These are phyloP conservation scores for Helicoverpa armigera DNA, from an alignment of 1,140 invertebrate species.

Conservation along the genomic window DNA sequence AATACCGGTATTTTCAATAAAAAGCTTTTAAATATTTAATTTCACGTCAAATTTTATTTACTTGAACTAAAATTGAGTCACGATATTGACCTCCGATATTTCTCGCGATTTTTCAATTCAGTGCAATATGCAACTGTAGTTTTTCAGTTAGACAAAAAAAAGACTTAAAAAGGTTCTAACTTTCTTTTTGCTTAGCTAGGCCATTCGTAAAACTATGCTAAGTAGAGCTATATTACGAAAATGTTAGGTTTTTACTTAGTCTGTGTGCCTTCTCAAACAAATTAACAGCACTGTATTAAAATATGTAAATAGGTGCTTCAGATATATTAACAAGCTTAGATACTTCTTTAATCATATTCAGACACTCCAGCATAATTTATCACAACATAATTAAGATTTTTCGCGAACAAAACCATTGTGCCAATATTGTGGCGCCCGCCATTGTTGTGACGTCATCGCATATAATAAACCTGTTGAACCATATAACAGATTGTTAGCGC, in stretches of 20 bases:
- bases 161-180: too few species aligned
- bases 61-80: conserved; percentile 1
- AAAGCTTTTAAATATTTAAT: conserved; percentile 4
- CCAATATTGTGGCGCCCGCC: conserved; percentile 5
- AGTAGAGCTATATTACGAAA: too few species aligned
- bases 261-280: too few species aligned
- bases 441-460: conserved; percentile 37
- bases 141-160: not conserved
- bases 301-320: too few species aligned
- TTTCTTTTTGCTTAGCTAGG: too few species aligned
- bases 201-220: too few species aligned
- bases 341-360: too few species aligned
- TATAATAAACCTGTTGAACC: conserved; percentile 39
- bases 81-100: conserved; percentile 8
- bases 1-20: not conserved
- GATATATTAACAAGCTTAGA: too few species aligned
- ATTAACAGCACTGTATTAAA: too few species aligned
- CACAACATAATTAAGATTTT: not conserved
- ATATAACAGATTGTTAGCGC: conserved; percentile 31
- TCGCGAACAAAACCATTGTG: not conserved
- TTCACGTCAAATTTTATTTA: not conserved
- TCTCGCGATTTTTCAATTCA: not conserved
- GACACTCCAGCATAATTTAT: too few species aligned
- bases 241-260: too few species aligned
- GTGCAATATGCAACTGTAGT: not conserved